These are phyloP conservation scores for Ophioderma brevispina DNA, from an alignment of 35 echinoderm and acorn worm species.

Conservation along the genomic window DNA sequence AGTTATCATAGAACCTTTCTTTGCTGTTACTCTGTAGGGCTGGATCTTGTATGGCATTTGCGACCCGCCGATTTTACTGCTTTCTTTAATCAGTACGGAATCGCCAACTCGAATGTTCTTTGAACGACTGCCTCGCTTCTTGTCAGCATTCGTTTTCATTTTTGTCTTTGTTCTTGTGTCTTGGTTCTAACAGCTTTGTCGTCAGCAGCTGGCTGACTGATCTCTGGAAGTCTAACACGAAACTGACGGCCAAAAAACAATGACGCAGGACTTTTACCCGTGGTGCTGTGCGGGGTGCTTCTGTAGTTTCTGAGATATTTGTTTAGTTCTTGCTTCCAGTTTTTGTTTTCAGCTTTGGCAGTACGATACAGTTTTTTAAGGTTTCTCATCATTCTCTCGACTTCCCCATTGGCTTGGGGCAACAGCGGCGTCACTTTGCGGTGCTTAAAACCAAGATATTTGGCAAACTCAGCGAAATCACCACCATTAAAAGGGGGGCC, in stretches of 20 bases:
- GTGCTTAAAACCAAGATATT: constrained; percentile 47
- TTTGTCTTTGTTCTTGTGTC: neutral
- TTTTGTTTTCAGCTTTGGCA: constrained; percentile 28
- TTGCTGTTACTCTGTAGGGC: no score
- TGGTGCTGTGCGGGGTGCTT: constrained; percentile 56
- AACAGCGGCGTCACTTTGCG: constrained; percentile 51
- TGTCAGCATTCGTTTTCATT: constrained; percentile 24
- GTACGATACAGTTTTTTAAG: constrained; percentile 43
- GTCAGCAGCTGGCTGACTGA: neutral
- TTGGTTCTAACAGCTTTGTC: neutral
- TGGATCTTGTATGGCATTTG: no score
- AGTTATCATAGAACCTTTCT: no score
- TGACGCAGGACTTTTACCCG: constrained; percentile 25
- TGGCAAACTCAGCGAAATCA: no score
- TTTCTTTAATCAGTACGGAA: neutral
- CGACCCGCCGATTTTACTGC: neutral
- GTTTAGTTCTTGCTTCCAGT: constrained; percentile 41
- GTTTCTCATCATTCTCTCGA: no score
- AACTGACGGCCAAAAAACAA: constrained; percentile 36
- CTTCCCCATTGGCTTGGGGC: constrained; percentile 69
- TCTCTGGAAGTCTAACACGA: constrained; percentile 12
- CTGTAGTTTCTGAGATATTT: constrained; percentile 63
- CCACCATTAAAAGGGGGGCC: no score
- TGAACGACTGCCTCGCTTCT: neutral
- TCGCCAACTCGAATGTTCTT: constrained; percentile 6